Conservation (phyloP, 2,888 invertebrate species). For the Hirtodrosophila cameraria region DNA sequence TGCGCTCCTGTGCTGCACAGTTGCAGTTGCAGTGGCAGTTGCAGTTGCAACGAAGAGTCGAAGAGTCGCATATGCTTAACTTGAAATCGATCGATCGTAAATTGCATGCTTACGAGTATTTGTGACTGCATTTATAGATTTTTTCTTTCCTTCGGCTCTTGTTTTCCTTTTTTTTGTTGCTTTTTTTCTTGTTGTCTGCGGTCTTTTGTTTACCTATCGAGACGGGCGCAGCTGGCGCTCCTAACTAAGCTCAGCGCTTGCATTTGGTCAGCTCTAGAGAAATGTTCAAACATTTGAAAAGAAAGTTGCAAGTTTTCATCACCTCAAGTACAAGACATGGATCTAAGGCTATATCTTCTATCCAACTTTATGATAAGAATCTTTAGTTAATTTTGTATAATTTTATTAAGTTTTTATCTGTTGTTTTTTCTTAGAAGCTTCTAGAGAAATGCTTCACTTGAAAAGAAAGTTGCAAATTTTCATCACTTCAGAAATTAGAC, state of each 20-base stretch:
- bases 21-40: slow-evolving; percentile 18
- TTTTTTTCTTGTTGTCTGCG: slow-evolving; percentile 10
- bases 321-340: too few relatives aligned
- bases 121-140: slow-evolving; percentile 58
- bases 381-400: too few relatives aligned
- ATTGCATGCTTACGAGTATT: slow-evolving; percentile 64
- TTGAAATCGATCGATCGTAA: slow-evolving; percentile 81
- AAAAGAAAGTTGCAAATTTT: slow-evolving; percentile 15
- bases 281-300: slow-evolving; percentile 28
- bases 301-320: slow-evolving; percentile 1
- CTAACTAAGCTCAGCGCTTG: not conserved
- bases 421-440: too few relatives aligned
- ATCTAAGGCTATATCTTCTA: too few relatives aligned
- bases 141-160: slow-evolving; percentile 22
- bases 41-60: slow-evolving; percentile 7
- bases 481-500: too few relatives aligned
- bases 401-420: too few relatives aligned
- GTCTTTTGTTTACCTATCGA: slow-evolving; percentile 39
- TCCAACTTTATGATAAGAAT: too few relatives aligned
- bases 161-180: slow-evolving; percentile 5
- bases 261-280: slow-evolving; percentile 3
- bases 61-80: slow-evolving; percentile 72
- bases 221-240: slow-evolving; percentile 35
- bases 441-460: slow-evolving; percentile 14
- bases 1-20: slow-evolving; percentile 31